Evolutionary conservation across 2,888 invertebrate genomes (phyloP).

Genomic region (Itoplectis maculator): DNA sequence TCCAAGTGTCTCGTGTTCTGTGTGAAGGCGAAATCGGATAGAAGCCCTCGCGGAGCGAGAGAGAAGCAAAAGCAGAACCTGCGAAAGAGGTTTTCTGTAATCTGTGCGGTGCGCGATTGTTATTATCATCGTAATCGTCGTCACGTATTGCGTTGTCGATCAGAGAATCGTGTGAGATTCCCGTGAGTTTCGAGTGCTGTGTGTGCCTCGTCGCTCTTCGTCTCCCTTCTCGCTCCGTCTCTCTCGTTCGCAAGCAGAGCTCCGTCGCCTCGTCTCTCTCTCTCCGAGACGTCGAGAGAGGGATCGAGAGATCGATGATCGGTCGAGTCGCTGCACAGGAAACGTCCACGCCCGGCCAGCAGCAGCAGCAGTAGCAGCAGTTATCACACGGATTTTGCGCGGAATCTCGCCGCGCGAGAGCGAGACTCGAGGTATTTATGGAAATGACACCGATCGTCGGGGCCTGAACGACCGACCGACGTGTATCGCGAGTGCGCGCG

Average conservation of each 20-base stretch:
- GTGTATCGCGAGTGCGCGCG: not conserved
- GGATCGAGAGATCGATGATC: slow-evolving; percentile 55
- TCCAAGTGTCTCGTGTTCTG: slow-evolving; percentile 34
- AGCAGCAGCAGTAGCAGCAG: slow-evolving; percentile 46
- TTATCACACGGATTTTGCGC: slow-evolving; percentile 51
- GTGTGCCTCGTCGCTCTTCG: not conserved
- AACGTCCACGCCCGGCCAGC: slow-evolving; percentile 59
- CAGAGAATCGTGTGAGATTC: slow-evolving; percentile 27
- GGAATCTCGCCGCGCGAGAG: slow-evolving; percentile 65
- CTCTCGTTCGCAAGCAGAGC: too few species aligned
- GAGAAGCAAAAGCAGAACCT: not conserved
- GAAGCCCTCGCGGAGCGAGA: too few species aligned
- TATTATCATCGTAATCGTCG: not conserved
- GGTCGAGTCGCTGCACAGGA: slow-evolving; percentile 42
- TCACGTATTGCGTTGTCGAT: not conserved
- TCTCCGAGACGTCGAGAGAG: not conserved
- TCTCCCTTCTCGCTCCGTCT: not conserved
- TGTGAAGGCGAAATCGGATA: not conserved
- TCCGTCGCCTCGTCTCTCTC: too few species aligned
- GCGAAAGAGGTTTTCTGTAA: not conserved
- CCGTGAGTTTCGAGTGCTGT: slow-evolving; percentile 16
- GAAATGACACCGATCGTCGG: slow-evolving; percentile 64
- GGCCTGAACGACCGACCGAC: too few species aligned
- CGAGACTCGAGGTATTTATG: slow-evolving; percentile 73
- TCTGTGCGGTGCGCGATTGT: slow-evolving; percentile 35